Percentiles rank a stretch among this genome's conserved stretches.
Evolutionary conservation across 2,113 vertebrate species (phyloP).

Genomic region (Corythornis madagascariensis): DNA sequence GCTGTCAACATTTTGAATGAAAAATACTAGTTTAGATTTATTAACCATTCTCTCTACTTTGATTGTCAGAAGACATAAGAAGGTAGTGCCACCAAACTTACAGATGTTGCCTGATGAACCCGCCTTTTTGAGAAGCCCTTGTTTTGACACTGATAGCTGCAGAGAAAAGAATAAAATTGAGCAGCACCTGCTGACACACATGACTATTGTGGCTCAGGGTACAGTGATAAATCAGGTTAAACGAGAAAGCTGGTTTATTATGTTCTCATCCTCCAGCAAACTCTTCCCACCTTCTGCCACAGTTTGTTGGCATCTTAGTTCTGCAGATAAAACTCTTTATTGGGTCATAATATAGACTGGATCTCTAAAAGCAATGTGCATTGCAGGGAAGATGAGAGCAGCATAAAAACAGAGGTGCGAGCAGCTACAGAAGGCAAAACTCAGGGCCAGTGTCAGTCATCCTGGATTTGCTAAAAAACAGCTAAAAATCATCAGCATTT

Average conservation of each 20-base stretch:
- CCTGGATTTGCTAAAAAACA: background rate
- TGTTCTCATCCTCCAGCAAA: slow-evolving; percentile 22
- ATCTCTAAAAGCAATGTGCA: background rate
- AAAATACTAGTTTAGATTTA: background rate
- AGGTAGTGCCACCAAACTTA: background rate
- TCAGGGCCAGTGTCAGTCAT: background rate
- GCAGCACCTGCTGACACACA: background rate
- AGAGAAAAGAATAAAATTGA: background rate
- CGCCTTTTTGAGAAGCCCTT: background rate
- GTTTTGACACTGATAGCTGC: background rate
- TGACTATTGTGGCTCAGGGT: background rate
- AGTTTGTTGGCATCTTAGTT: slow-evolving; percentile 26
- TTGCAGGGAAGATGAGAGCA: background rate
- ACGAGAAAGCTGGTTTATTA: slow-evolving; percentile 42
- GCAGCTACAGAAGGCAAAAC: background rate
- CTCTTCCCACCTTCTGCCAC: background rate
- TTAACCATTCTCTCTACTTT: background rate
- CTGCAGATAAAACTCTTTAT: slow-evolving; percentile 51
- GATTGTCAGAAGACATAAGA: background rate
- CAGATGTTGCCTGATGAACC: background rate
- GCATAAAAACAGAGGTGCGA: background rate
- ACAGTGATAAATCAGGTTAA: slow-evolving; percentile 22
- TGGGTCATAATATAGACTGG: slow-evolving; percentile 17
- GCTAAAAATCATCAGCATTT: background rate
- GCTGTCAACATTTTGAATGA: background rate